phyloP scores from a whole-genome alignment of 2,113 vertebrate genomes.

The Lonchura striata region DNA sequence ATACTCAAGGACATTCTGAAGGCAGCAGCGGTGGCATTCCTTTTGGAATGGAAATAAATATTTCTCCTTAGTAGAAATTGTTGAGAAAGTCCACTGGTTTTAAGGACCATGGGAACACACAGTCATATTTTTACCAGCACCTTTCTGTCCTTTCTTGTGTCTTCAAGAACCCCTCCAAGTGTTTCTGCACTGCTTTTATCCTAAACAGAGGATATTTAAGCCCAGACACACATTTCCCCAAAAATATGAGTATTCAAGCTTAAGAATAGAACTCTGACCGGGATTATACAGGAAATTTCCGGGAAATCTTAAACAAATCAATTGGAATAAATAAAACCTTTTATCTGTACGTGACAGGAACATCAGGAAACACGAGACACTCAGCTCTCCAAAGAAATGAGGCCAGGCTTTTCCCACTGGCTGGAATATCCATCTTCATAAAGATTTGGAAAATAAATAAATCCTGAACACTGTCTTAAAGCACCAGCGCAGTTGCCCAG shows the following conservation, averaged over 20 bases:
- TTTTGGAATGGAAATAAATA: constrained; percentile 30
- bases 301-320: not conserved
- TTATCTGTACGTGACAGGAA: not conserved
- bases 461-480: not conserved
- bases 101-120: not conserved
- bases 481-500: not conserved
- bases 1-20: constrained; percentile 64
- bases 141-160: not conserved
- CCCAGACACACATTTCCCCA: not conserved
- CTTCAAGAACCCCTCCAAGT: not conserved
- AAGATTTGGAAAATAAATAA: not conserved
- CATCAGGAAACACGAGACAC: not conserved
- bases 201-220: not conserved
- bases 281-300: not conserved
- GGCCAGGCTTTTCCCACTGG: not conserved
- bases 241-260: not conserved
- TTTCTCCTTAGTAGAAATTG: not conserved
- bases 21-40: not conserved
- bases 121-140: not conserved
- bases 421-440: not conserved
- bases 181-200: not conserved
- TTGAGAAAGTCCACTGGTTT: not conserved
- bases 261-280: not conserved
- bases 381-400: not conserved
- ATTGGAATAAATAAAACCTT: not conserved